phyloP scores from a whole-genome alignment of 2,113 vertebrate species.

The Acanthisitta chloris region DNA sequence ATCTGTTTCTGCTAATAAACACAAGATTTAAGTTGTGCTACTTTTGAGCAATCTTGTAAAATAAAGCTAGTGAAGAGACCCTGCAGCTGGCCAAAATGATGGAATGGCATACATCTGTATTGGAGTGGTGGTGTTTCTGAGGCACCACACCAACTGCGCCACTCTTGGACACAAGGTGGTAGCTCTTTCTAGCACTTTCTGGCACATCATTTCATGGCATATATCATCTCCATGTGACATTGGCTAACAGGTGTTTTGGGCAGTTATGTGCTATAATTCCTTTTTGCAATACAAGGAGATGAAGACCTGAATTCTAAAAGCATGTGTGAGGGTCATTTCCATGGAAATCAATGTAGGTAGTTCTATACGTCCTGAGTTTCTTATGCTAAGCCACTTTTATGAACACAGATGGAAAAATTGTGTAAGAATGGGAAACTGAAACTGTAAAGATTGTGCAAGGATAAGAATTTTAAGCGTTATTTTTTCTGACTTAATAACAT shows the following conservation, averaged over 20 bases:
- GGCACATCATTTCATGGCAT: rapidly evolving
- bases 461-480: neutral
- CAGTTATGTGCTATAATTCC: neutral
- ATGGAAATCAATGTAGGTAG: neutral
- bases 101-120: neutral
- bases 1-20: neutral
- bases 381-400: neutral
- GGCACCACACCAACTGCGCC: too few species aligned
- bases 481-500: neutral
- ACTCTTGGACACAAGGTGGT: neutral
- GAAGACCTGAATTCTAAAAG: neutral
- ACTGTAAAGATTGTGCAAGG: neutral
- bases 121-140: neutral
- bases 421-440: neutral
- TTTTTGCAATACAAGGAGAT: neutral
- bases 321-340: neutral
- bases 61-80: neutral
- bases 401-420: neutral
- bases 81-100: neutral
- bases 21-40: neutral
- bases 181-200: neutral
- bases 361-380: neutral
- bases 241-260: neutral
- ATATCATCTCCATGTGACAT: neutral
- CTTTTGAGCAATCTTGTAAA: neutral